These are phyloP conservation scores for Ammodytes dubius DNA, from an alignment of 2,113 vertebrate species.

Conservation along the genomic window DNA sequence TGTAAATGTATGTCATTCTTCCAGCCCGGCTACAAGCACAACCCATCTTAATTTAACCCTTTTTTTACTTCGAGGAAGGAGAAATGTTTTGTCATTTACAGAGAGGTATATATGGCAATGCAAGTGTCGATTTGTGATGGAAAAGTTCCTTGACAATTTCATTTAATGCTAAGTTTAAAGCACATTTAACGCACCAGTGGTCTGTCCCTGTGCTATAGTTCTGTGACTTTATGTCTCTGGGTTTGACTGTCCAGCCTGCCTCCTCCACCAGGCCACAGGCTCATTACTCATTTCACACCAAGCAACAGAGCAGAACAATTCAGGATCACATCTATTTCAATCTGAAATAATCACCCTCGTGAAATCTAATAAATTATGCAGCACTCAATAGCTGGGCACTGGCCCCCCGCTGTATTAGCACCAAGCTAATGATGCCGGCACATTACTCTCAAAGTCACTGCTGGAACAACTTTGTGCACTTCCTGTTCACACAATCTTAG, in stretches of 20 bases:
- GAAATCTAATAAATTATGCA: slow-evolving; percentile 77
- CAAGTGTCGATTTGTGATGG: slow-evolving; percentile 21
- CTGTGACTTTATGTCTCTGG: slow-evolving; percentile 47
- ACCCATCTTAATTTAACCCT: not conserved
- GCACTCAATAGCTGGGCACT: slow-evolving; percentile 61
- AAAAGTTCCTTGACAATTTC: slow-evolving; percentile 32
- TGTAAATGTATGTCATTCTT: slow-evolving; percentile 3
- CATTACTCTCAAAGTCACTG: slow-evolving; percentile 69
- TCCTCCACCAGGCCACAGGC: slow-evolving; percentile 38
- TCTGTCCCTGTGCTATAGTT: slow-evolving; percentile 29
- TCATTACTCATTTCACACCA: slow-evolving; percentile 71
- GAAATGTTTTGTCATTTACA: slow-evolving; percentile 7
- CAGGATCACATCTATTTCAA: slow-evolving; percentile 76
- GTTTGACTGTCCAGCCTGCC: slow-evolving; percentile 41
- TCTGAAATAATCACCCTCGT: slow-evolving; percentile 75
- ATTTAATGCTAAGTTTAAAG: slow-evolving; percentile 39
- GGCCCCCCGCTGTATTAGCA: slow-evolving; percentile 59
- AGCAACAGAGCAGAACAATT: slow-evolving; percentile 70
- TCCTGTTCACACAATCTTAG: slow-evolving; percentile 40
- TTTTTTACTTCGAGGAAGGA: not conserved
- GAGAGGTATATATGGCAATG: not conserved
- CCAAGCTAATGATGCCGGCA: slow-evolving; percentile 65
- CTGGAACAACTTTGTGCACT: slow-evolving; percentile 31
- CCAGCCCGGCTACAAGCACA: not conserved
- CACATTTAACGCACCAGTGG: slow-evolving; percentile 34